phyloP scores from a whole-genome alignment of 2,113 vertebrate genomes.

The Helogale parvula region DNA sequence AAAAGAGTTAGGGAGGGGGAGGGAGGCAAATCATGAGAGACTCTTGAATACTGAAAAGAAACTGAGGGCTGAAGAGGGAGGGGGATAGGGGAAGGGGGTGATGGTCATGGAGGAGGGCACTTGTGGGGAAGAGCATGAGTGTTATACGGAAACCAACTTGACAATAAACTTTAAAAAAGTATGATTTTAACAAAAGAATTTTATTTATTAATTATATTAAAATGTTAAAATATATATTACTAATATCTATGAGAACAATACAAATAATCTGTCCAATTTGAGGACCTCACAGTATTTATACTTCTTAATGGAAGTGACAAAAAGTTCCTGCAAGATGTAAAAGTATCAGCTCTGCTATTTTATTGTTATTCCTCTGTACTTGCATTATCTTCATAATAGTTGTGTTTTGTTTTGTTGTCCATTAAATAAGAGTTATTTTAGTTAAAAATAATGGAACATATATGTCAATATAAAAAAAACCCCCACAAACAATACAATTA shows the following conservation, averaged over 20 bases:
- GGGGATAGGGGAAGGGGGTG: too few relatives aligned
- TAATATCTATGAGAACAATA: not conserved
- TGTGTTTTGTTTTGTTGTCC: not conserved
- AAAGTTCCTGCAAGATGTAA: not conserved
- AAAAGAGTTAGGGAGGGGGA: too few relatives aligned
- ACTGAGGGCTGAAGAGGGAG: too few relatives aligned
- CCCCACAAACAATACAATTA: not conserved
- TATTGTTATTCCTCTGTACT: not conserved
- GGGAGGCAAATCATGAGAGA: too few relatives aligned
- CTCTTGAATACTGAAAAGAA: too few relatives aligned
- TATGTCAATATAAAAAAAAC: not conserved
- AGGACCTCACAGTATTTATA: not conserved
- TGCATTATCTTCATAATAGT: not conserved
- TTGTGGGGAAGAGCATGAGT: too few relatives aligned
- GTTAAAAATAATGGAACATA: not conserved
- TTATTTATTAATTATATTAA: slow-evolving; percentile 1
- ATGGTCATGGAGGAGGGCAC: too few relatives aligned
- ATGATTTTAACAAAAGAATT: not conserved
- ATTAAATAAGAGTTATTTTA: not conserved
- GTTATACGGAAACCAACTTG: too few relatives aligned
- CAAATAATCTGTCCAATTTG: not conserved
- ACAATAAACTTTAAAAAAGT: not conserved
- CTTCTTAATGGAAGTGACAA: not conserved
- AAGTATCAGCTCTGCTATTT: not conserved
- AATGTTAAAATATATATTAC: not conserved